phyloP scores from a whole-genome alignment of 2,797 vertebrate genomes.

The Babyrousa celebensis region DNA sequence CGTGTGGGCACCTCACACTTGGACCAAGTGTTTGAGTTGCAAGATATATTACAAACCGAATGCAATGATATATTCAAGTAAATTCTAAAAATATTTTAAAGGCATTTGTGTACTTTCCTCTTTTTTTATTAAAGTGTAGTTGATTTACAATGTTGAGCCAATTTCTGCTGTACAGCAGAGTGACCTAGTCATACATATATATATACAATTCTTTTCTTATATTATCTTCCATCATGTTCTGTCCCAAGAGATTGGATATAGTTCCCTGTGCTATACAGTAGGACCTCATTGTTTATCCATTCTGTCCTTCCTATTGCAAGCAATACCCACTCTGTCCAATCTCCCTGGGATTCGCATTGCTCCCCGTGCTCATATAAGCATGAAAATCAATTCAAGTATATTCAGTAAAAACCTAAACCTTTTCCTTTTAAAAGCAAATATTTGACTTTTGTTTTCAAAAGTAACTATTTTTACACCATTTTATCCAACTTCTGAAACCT shows the following conservation, averaged over 20 bases:
- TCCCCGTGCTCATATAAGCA: conserved; percentile 7
- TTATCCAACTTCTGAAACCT: conserved; percentile 74
- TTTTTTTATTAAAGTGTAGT: too few species aligned
- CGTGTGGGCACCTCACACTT: neutral
- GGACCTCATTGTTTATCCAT: too few species aligned
- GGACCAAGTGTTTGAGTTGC: neutral
- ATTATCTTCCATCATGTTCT: too few species aligned
- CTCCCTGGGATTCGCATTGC: neutral
- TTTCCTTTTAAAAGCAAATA: conserved; percentile 74
- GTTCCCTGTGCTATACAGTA: too few species aligned
- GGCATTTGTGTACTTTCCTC: neutral
- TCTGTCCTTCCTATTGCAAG: conserved; percentile 14
- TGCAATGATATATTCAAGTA: conserved; percentile 23
- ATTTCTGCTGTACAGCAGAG: too few species aligned
- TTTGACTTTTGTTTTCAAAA: conserved; percentile 70
- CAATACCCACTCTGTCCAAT: neutral
- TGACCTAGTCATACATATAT: too few species aligned
- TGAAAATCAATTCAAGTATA: conserved; percentile 67
- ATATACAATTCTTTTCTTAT: too few species aligned
- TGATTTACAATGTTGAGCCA: too few species aligned
- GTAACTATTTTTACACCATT: conserved; percentile 72
- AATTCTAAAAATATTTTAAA: conserved; percentile 49
- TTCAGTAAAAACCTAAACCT: conserved; percentile 64
- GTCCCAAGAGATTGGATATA: too few species aligned
- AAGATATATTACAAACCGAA: neutral